These are phyloP conservation scores for Corapipo altera DNA, from an alignment of 2,113 vertebrate genomes.

Conservation along the genomic window DNA sequence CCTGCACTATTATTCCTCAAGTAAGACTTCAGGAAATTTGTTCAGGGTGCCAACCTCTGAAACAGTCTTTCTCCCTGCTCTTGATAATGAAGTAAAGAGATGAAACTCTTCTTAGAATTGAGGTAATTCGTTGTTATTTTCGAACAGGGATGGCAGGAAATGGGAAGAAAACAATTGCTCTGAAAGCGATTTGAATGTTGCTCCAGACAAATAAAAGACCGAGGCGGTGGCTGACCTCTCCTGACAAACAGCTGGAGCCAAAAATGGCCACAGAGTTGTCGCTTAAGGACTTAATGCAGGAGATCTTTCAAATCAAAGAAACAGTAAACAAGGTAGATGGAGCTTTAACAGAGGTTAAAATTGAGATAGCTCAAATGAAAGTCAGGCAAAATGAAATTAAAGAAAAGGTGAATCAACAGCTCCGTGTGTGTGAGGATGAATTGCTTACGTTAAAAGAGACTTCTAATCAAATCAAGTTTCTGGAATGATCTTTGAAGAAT, in stretches of 20 bases:
- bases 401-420: slow-evolving; percentile 69
- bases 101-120: slow-evolving; percentile 39
- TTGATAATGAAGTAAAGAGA: slow-evolving; percentile 33
- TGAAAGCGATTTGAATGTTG: slow-evolving; percentile 67
- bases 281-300: slow-evolving; percentile 67
- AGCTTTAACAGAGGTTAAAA: slow-evolving; percentile 70
- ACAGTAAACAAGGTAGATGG: slow-evolving; percentile 72
- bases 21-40: background rate
- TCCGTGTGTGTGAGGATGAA: slow-evolving; percentile 27
- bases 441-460: slow-evolving; percentile 64
- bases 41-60: background rate
- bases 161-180: slow-evolving; percentile 47
- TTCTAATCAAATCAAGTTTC: slow-evolving; percentile 66
- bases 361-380: slow-evolving; percentile 72
- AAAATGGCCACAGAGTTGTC: slow-evolving; percentile 27
- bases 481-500: slow-evolving; percentile 65
- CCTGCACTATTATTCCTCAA: background rate
- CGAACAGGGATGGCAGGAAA: slow-evolving; percentile 16
- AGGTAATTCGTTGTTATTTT: slow-evolving; percentile 57
- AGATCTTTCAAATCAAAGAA: slow-evolving; percentile 71
- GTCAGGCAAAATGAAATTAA: slow-evolving; percentile 68
- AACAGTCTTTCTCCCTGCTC: background rate
- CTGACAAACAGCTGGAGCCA: slow-evolving; percentile 67
- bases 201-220: slow-evolving; percentile 68
- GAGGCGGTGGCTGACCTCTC: slow-evolving; percentile 57